Conservation (phyloP, 2,888 invertebrate genomes). For the Pseudoips prasinana region DNA sequence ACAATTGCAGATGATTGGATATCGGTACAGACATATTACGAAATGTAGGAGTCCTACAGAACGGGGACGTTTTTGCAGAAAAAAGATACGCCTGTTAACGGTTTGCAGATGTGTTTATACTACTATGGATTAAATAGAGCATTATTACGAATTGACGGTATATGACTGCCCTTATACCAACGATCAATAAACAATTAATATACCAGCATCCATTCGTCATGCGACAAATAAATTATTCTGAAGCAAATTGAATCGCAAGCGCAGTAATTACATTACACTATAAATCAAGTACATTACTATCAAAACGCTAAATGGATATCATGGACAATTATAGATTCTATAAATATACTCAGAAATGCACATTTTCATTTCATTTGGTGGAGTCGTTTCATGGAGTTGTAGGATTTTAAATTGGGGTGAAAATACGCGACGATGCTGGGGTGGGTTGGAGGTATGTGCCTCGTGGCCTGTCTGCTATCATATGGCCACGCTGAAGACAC, state of each 20-base stretch:
- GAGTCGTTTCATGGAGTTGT: constrained; percentile 8
- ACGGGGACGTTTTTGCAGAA: too few species aligned
- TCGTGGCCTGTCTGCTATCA: constrained; percentile 34
- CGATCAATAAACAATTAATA: too few species aligned
- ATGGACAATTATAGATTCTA: constrained; percentile 19
- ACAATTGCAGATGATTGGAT: too few species aligned
- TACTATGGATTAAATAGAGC: too few species aligned
- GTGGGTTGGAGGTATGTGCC: constrained; percentile 31
- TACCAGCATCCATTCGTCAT: background rate
- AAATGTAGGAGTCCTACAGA: too few species aligned
- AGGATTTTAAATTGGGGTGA: constrained; percentile 2
- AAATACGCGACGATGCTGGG: constrained; percentile 29
- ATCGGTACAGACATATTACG: too few species aligned
- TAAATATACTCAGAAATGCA: constrained; percentile 13
- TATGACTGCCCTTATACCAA: too few species aligned
- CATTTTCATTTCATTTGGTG: background rate
- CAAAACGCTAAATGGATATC: constrained; percentile 21
- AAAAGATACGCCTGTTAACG: too few species aligned
- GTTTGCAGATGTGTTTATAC: too few species aligned
- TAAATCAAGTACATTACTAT: constrained; percentile 23
- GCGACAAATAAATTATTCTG: constrained; percentile 13
- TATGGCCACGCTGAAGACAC: constrained; percentile 20
- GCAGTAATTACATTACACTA: constrained; percentile 20
- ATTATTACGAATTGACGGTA: too few species aligned
- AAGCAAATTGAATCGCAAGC: constrained; percentile 20